phyloP scores from a whole-genome alignment of 1,140 invertebrate species.

The Conus betulinus region DNA sequence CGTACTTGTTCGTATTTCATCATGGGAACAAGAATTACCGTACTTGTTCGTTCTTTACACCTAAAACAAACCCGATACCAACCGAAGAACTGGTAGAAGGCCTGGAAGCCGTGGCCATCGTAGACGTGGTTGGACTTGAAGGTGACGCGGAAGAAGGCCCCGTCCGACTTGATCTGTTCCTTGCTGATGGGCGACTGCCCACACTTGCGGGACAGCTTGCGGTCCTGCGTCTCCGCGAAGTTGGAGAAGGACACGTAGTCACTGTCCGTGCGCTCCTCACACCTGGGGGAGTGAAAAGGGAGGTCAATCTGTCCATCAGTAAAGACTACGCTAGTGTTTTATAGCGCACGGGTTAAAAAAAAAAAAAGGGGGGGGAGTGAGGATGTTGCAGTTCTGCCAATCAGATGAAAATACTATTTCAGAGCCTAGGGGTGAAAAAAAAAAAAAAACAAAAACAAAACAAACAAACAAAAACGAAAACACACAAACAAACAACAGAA shows the following conservation, averaged over 20 bases:
- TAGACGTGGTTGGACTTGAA: conserved; percentile 95
- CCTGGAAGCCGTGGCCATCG: conserved; percentile 95
- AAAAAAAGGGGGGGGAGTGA: not conserved
- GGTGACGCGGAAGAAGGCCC: conserved; percentile 94
- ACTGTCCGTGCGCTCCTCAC: conserved; percentile 89
- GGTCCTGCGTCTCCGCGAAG: conserved; percentile 84
- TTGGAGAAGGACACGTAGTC: conserved; percentile 97
- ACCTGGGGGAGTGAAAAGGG: conserved; percentile 79
- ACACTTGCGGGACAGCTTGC: conserved; percentile 90
- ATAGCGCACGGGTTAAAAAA: too few species aligned
- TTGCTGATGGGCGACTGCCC: conserved; percentile 81
- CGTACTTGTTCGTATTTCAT: too few species aligned
- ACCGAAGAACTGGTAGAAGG: conserved; percentile 81
- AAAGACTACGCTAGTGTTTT: too few species aligned
- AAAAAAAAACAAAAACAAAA: not conserved
- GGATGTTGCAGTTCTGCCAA: not conserved
- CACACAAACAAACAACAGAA: too few species aligned
- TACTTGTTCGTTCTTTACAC: too few species aligned
- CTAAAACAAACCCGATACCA: too few species aligned
- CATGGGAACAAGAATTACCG: too few species aligned
- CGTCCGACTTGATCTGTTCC: conserved; percentile 86
- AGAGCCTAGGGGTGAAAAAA: not conserved
- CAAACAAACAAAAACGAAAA: too few species aligned
- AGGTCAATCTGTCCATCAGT: too few species aligned
- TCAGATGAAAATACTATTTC: not conserved